These are phyloP conservation scores for Entomobrya proxima DNA, from an alignment of 2,888 invertebrate genomes.

Conservation along the genomic window DNA sequence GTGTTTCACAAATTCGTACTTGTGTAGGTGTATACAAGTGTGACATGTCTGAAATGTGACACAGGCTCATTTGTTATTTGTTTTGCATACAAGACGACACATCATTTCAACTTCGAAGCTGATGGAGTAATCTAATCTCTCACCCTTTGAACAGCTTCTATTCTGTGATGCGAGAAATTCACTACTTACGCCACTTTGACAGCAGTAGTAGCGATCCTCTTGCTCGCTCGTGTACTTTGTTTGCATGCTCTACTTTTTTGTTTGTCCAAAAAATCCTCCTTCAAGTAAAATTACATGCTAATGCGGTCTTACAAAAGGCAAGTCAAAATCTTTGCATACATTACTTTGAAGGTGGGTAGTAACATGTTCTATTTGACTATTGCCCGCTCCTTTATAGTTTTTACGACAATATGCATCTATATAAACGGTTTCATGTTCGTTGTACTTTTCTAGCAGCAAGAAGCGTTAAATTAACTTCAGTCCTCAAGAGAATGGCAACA, in stretches of 20 bases:
- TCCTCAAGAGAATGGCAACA: slow-evolving; percentile 72
- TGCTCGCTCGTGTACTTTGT: not conserved
- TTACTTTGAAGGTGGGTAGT: no score
- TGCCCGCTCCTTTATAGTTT: no score
- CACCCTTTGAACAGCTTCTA: slow-evolving; percentile 17
- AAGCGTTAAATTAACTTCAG: slow-evolving; percentile 75
- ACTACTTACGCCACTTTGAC: slow-evolving; percentile 14
- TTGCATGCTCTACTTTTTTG: not conserved
- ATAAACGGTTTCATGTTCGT: not conserved
- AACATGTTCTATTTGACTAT: no score
- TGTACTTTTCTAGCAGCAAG: slow-evolving; percentile 63
- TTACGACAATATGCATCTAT: not conserved
- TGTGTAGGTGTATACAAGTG: not conserved
- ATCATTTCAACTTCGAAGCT: slow-evolving; percentile 37
- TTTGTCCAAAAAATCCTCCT: not conserved
- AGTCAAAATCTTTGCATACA: no score
- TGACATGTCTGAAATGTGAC: slow-evolving; percentile 54
- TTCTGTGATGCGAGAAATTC: slow-evolving; percentile 11
- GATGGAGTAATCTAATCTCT: slow-evolving; percentile 40
- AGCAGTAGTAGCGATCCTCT: not conserved
- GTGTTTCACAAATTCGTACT: slow-evolving; percentile 34
- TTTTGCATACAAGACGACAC: slow-evolving; percentile 51
- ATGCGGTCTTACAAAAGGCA: no score
- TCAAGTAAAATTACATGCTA: not conserved
- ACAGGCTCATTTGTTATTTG: slow-evolving; percentile 58